These are phyloP conservation scores for Eospalax fontanierii DNA, from an alignment of 2,797 vertebrate genomes.

Conservation along the genomic window DNA sequence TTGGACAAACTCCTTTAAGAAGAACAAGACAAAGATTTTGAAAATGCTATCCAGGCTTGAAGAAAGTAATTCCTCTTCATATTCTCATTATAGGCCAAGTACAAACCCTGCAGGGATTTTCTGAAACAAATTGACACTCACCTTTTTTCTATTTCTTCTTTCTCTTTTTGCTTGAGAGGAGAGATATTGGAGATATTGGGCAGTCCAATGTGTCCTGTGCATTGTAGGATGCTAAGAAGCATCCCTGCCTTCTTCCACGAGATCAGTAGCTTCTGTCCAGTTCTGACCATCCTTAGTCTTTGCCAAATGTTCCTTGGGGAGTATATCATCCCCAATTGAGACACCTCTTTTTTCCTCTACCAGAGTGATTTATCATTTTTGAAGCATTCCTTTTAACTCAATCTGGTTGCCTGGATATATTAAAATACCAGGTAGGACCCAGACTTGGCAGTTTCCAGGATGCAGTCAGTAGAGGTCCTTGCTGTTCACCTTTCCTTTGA, in stretches of 20 bases:
- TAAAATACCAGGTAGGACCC: neutral
- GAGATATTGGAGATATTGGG: neutral
- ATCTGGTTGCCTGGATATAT: neutral
- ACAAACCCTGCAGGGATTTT: neutral
- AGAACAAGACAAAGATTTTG: neutral
- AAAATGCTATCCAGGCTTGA: neutral
- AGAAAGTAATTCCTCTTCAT: neutral
- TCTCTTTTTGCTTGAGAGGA: neutral
- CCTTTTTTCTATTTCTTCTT: neutral
- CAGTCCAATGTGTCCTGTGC: neutral
- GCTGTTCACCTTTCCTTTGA: neutral
- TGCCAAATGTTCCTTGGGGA: neutral
- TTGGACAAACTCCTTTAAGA: neutral
- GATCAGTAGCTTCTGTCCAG: neutral
- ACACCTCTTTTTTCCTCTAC: neutral
- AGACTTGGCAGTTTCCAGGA: neutral
- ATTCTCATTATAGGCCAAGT: neutral
- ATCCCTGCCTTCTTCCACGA: neutral
- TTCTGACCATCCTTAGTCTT: neutral
- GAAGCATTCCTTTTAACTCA: conserved; percentile 58
- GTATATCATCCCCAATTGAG: neutral
- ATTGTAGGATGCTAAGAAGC: neutral
- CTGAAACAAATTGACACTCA: neutral
- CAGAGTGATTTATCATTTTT: neutral
- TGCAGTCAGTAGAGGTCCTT: neutral